Evolutionary conservation across 2,888 invertebrate species (phyloP), one percentile per base, ranked within the genome.

Genomic region (Eubasilissa splendida): DNA sequence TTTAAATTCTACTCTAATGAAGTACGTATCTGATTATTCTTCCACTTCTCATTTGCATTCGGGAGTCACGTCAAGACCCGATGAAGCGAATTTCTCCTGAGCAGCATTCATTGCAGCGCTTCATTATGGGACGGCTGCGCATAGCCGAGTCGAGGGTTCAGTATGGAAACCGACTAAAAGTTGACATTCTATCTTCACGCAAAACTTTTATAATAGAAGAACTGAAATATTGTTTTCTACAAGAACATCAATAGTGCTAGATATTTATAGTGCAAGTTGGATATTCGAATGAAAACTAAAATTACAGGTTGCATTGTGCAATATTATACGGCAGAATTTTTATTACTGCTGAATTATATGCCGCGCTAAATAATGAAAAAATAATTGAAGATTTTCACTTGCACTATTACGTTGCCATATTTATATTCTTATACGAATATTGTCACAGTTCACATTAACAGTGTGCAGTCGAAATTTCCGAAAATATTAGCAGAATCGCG

Each of bases 1-100:
- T 42, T 42, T 42, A 5, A 5, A 42, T 42, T 42, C 2, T 1
- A 42, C 42, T 42, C 42, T 42, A 42, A 42, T 42, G 12, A 63
- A 63, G 12, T 63, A 12, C 63, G 1, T 12, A 68, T 68, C 68
- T 68, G 33, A 42, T 50, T 52, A 9, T 50, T 8, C 50, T 68
- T 50, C 11, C 12, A 68, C 42, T 68, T 50, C 52, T 68, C 50
- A 68, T 68, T 68, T 68, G 42, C 68, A 68, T 68, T 68, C 50
- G 12, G 14, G 54, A 73, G 56, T 73, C 73, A 73, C 73, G 73
- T n/a, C 73, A 73, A 73, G 31, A 53, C 56, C 31, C 73, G 54
- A 73, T 73, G 73, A 73, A 71, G 52, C 54, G 71, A n/a, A 73
- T 53, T 73, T 56, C 73, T 73, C 54, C 63, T 33, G 63, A 63